Percentiles rank a stretch among this genome's conserved stretches.
Evolutionary conservation across 1,140 invertebrate genomes (phyloP).

Genomic region (Bombus balteatus): DNA sequence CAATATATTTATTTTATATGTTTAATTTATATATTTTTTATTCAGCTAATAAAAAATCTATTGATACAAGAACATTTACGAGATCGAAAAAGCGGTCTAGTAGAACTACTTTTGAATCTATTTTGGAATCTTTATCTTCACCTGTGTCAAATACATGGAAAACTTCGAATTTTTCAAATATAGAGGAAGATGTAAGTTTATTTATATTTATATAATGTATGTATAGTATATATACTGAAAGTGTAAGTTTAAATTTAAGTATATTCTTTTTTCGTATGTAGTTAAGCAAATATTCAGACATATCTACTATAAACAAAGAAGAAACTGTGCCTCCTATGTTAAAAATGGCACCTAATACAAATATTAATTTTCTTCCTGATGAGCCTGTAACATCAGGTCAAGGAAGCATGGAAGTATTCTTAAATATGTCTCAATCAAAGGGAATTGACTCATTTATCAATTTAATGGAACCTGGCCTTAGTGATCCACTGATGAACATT

Average conservation of each 20-base stretch:
- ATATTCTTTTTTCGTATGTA: neutral
- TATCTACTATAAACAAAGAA: conserved; percentile 34
- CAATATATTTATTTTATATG: neutral
- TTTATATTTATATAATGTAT: neutral
- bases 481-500: conserved; percentile 72
- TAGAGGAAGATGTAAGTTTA: conserved; percentile 60
- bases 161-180: conserved; percentile 70
- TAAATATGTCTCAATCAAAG: conserved; percentile 77
- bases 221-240: neutral
- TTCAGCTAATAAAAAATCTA: conserved; percentile 70
- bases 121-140: conserved; percentile 74
- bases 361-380: conserved; percentile 47
- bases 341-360: conserved; percentile 48
- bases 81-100: conserved; percentile 79
- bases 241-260: conserved; percentile 19
- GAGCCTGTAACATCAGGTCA: conserved; percentile 65
- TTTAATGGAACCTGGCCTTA: conserved; percentile 73
- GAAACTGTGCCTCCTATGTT: conserved; percentile 70
- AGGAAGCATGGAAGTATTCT: conserved; percentile 77
- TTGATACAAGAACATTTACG: conserved; percentile 83
- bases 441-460: conserved; percentile 78
- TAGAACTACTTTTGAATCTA: conserved; percentile 77
- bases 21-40: conserved; percentile 18
- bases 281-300: conserved; percentile 34
- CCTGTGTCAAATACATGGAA: conserved; percentile 65